phyloP scores from a whole-genome alignment of 2,888 invertebrate genomes.

The Archips xylosteana region DNA sequence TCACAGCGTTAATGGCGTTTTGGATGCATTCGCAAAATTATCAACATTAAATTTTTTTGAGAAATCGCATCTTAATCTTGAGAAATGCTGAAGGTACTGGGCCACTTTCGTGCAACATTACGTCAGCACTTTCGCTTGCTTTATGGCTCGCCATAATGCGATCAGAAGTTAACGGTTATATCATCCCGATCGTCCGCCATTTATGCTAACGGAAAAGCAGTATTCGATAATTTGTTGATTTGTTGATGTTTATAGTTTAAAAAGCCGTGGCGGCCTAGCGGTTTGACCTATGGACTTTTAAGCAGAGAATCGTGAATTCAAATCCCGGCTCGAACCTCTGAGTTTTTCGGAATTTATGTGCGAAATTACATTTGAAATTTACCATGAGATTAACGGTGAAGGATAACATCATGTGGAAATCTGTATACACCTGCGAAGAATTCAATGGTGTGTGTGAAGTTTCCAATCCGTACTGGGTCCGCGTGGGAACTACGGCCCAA shows the following conservation, averaged over 20 bases:
- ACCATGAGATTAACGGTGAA: too few relatives aligned
- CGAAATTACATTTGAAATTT: too few relatives aligned
- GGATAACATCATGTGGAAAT: too few relatives aligned
- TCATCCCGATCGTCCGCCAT: constrained; percentile 27
- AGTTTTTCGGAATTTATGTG: too few relatives aligned
- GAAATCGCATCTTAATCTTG: neutral
- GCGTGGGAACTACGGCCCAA: too few relatives aligned
- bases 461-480: too few relatives aligned
- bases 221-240: neutral
- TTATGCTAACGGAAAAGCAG: constrained; percentile 21
- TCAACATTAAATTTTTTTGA: neutral
- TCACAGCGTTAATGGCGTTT: too few relatives aligned
- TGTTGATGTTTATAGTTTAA: neutral
- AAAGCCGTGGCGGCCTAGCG: too few relatives aligned
- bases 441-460: too few relatives aligned
- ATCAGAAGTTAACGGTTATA: constrained; percentile 21
- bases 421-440: too few relatives aligned
- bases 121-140: constrained; percentile 39
- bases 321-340: neutral
- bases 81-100: constrained; percentile 24
- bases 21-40: neutral
- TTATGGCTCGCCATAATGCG: constrained; percentile 18
- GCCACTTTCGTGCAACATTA: constrained; percentile 26
- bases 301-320: too few relatives aligned
- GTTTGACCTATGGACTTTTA: too few relatives aligned